These are phyloP conservation scores for Schlechtendalia chinensis DNA, from an alignment of 1,140 invertebrate genomes.

Conservation along the genomic window DNA sequence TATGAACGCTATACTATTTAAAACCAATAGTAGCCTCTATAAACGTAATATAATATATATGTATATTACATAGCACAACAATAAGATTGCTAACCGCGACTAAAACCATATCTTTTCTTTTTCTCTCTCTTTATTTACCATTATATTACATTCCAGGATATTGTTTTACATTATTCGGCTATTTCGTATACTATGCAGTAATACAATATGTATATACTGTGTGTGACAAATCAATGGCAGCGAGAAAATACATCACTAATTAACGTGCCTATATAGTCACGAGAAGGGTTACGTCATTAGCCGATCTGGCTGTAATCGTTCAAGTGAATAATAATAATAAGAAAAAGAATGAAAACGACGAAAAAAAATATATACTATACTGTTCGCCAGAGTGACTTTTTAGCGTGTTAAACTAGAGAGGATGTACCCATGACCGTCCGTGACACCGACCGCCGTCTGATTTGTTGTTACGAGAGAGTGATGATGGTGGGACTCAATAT, in stretches of 20 bases:
- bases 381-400: slow-evolving; percentile 28
- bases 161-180: not conserved
- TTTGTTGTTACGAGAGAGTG: slow-evolving; percentile 1
- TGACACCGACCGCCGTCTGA: slow-evolving; percentile 17
- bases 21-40: not conserved
- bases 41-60: not conserved
- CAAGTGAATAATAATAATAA: slow-evolving; percentile 39
- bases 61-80: no score
- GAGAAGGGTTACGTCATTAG: slow-evolving; percentile 39
- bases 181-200: no score
- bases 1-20: not conserved
- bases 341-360: slow-evolving; percentile 3
- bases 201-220: not conserved
- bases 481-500: not conserved
- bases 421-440: slow-evolving; percentile 37
- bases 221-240: slow-evolving; percentile 22
- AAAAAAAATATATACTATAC: not conserved
- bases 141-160: not conserved
- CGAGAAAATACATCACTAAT: slow-evolving; percentile 33
- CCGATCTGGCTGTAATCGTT: slow-evolving; percentile 41
- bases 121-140: no score
- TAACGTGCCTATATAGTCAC: not conserved
- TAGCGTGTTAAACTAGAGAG: slow-evolving; percentile 34
- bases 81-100: not conserved
- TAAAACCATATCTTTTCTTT: not conserved